Conservation (phyloP, 2,797 vertebrate species). For the Thalassophryne amazonica region DNA sequence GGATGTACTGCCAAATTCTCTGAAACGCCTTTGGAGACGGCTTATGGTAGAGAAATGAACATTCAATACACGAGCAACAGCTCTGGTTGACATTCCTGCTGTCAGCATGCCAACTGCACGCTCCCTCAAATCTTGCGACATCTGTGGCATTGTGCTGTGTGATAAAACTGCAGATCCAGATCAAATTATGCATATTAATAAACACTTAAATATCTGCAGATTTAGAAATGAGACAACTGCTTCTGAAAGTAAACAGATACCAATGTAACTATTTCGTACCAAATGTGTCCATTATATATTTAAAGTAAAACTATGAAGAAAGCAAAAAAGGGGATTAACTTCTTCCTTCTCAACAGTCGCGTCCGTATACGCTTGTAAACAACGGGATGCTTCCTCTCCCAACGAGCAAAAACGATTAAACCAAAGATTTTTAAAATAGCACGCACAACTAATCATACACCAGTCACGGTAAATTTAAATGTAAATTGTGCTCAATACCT, state of each 20-base stretch:
- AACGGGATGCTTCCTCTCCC: constrained; percentile 38
- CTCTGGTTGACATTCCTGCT: too few relatives aligned
- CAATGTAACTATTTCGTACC: too few relatives aligned
- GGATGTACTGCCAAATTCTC: too few relatives aligned
- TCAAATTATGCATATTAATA: too few relatives aligned
- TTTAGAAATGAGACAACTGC: not conserved
- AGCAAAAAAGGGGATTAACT: constrained; percentile 49
- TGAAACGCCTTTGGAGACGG: too few relatives aligned
- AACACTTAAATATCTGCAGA: not conserved
- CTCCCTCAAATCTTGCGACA: too few relatives aligned
- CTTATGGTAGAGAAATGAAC: too few relatives aligned
- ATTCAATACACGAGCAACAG: too few relatives aligned
- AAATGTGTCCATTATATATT: not conserved
- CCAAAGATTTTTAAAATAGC: not conserved
- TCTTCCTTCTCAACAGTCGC: constrained; percentile 21
- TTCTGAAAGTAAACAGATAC: too few relatives aligned
- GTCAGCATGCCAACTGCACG: too few relatives aligned
- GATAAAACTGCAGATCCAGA: too few relatives aligned
- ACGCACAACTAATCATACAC: not conserved
- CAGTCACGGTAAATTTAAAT: not conserved
- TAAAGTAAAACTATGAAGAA: constrained; percentile 3
- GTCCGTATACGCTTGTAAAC: constrained; percentile 62
- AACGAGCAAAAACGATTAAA: not conserved
- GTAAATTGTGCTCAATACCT: not conserved
- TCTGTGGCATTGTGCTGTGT: too few relatives aligned